Percentiles rank a stretch among this genome's conserved stretches.
These are phyloP conservation scores for Cephalotes varians DNA, from an alignment of 2,888 invertebrate genomes.

Conservation along the genomic window DNA sequence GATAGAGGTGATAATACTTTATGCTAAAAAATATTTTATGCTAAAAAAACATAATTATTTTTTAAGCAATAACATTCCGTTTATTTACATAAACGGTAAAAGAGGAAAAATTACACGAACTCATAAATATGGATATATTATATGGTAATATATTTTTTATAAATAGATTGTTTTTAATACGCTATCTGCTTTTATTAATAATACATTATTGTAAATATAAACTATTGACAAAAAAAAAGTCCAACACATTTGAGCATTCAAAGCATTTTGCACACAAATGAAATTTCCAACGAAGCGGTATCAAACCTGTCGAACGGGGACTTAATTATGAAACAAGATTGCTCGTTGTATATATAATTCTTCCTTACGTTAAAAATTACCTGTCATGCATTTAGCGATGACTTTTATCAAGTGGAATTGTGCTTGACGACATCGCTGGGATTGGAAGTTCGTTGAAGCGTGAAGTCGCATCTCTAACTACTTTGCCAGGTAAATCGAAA, in stretches of 20 bases:
- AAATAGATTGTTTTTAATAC: not conserved
- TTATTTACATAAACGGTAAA: constrained; percentile 7
- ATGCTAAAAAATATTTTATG: not conserved
- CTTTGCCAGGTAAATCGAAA: constrained; percentile 35
- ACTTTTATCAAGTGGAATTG: constrained; percentile 52
- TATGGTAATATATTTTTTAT: constrained; percentile 6
- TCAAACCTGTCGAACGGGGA: not conserved
- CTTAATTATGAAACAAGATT: constrained; percentile 16
- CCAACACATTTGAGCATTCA: not conserved
- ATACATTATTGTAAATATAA: not conserved
- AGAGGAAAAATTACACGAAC: constrained; percentile 4
- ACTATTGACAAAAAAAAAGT: not conserved
- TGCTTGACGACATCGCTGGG: constrained; percentile 38
- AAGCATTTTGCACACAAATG: not conserved
- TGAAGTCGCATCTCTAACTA: constrained; percentile 38
- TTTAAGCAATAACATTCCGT: not conserved
- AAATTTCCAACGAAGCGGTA: constrained; percentile 11
- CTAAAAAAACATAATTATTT: not conserved
- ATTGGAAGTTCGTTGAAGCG: constrained; percentile 34
- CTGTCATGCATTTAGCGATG: constrained; percentile 36
- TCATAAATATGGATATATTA: constrained; percentile 7
- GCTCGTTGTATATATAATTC: constrained; percentile 14
- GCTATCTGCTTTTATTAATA: not conserved
- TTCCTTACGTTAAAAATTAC: constrained; percentile 46
- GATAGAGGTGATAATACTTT: not conserved